A percentile compares a stretch with the other conserved stretches of the same genome.
phyloP scores from a whole-genome alignment of 2,888 invertebrate genomes.

The Plemyria rubiginata region DNA sequence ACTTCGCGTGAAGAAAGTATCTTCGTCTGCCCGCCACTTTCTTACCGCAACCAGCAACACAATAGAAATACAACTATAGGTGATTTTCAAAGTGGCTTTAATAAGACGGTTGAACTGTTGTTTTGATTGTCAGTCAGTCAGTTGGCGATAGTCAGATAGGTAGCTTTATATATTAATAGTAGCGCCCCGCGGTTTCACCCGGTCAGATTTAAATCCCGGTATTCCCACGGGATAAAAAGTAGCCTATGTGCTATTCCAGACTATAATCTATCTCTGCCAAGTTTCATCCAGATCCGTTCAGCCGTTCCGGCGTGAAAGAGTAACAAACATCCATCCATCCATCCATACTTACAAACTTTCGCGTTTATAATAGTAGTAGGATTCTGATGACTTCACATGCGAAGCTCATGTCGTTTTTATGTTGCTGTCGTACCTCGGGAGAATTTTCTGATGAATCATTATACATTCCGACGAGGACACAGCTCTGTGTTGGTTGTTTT shows the following conservation, averaged over 20 bases:
- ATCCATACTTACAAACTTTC: no score
- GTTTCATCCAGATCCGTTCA: no score
- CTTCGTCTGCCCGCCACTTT: not conserved
- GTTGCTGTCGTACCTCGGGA: slow-evolving; percentile 5
- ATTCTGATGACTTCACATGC: slow-evolving; percentile 15
- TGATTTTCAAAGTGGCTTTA: not conserved
- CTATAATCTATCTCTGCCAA: no score
- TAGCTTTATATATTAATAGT: not conserved
- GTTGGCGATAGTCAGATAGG: no score
- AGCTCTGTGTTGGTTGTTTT: slow-evolving; percentile 13
- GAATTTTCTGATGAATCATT: slow-evolving; percentile 25
- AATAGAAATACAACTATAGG: not conserved
- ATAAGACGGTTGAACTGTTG: not conserved
- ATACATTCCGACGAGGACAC: slow-evolving; percentile 20
- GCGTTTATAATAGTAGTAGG: no score
- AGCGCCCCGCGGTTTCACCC: no score
- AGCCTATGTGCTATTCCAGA: no score
- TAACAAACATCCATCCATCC: no score
- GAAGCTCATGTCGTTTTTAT: slow-evolving; percentile 18
- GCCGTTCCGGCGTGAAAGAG: no score
- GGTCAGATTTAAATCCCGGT: no score
- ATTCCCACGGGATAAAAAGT: no score
- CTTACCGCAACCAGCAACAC: not conserved
- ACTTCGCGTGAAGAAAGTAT: slow-evolving; percentile 9
- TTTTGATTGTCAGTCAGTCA: slow-evolving; percentile 4